phyloP scores from a whole-genome alignment of 2,888 invertebrate species.

The Dryadula phaetusa region DNA sequence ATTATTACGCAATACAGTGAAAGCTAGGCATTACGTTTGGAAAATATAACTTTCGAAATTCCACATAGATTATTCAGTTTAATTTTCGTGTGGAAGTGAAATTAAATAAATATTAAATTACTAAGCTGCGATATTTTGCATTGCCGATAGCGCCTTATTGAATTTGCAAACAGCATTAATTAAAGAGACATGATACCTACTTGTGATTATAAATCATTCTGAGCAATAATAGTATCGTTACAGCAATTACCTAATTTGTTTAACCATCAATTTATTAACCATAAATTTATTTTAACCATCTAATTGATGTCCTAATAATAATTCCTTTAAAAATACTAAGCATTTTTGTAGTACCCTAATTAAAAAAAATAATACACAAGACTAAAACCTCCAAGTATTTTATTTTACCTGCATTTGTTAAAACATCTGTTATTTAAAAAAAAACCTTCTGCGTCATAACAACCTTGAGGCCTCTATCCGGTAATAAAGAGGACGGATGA shows the following conservation, averaged over 20 bases:
- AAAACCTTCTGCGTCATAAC: slow-evolving; percentile 15
- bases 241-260: neutral
- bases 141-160: slow-evolving; percentile 33
- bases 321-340: no score
- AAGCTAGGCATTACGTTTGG: slow-evolving; percentile 38
- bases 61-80: slow-evolving; percentile 47
- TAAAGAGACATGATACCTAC: neutral
- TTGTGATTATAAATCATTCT: slow-evolving; percentile 1
- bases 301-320: no score
- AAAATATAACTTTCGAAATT: slow-evolving; percentile 49
- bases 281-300: no score
- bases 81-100: slow-evolving; percentile 44
- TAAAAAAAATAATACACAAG: neutral
- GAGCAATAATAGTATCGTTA: neutral
- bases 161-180: slow-evolving; percentile 6
- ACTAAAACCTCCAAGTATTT: neutral
- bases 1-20: slow-evolving; percentile 36
- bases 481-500: slow-evolving; percentile 34
- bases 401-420: neutral
- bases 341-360: neutral
- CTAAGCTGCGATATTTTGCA: slow-evolving; percentile 32
- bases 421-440: neutral
- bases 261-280: no score
- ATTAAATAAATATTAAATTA: slow-evolving; percentile 42
- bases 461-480: slow-evolving; percentile 27